A percentile compares a stretch with the other conserved stretches of the same genome.
These are phyloP conservation scores for Coregonus suidteri DNA, from an alignment of 2,797 vertebrate genomes.

Conservation along the genomic window DNA sequence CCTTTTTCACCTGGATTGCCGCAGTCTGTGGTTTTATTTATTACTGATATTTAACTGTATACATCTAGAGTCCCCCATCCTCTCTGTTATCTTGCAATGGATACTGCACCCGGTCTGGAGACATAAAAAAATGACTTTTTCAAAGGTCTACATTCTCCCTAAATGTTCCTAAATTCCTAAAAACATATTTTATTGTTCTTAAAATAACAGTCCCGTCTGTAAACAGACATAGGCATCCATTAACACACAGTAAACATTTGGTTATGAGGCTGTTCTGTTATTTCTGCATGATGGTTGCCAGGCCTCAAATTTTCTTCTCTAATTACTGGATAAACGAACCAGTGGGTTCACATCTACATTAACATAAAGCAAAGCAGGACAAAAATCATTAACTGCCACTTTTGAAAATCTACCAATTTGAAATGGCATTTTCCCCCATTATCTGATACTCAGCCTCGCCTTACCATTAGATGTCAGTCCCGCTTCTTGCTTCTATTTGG, in stretches of 20 bases:
- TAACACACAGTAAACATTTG: slow-evolving; percentile 65
- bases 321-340: slow-evolving; percentile 58
- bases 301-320: slow-evolving; percentile 32
- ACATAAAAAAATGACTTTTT: slow-evolving; percentile 3
- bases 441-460: not conserved
- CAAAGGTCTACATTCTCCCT: not conserved
- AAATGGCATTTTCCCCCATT: too few species aligned
- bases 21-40: not conserved
- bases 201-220: slow-evolving; percentile 56
- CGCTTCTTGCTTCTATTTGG: not conserved
- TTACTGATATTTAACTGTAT: not conserved
- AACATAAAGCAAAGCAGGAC: slow-evolving; percentile 47
- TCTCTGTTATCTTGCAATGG: not conserved
- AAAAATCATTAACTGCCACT: slow-evolving; percentile 40
- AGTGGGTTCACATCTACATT: slow-evolving; percentile 59
- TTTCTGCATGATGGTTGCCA: slow-evolving; percentile 48
- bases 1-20: not conserved
- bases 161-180: not conserved
- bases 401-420: not conserved
- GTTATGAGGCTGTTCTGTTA: slow-evolving; percentile 60
- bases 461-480: not conserved
- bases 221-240: slow-evolving; percentile 60
- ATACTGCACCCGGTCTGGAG: not conserved
- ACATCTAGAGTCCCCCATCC: not conserved
- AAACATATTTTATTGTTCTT: slow-evolving; percentile 51